phyloP scores from a whole-genome alignment of 2,888 invertebrate species.

The Pimpla rufipes region DNA sequence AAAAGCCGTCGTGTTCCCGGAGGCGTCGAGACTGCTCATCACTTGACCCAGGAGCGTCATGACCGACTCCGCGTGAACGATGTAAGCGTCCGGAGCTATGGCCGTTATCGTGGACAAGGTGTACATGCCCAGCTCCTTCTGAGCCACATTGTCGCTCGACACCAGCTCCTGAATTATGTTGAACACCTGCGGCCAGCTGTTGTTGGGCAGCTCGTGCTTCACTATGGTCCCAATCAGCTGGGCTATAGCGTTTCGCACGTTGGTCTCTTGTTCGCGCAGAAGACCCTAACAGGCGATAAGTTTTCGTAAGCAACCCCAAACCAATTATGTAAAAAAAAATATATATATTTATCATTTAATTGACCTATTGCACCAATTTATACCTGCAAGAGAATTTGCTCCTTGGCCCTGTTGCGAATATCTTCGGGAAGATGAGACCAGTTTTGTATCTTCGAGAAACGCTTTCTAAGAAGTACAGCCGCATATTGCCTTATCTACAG shows the following conservation, averaged over 20 bases:
- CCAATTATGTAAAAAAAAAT: too few species aligned
- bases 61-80: constrained; percentile 88
- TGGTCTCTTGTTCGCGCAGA: constrained; percentile 88
- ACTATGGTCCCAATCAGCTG: constrained; percentile 91
- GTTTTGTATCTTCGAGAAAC: constrained; percentile 88
- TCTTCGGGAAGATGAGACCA: constrained; percentile 89
- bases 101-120: constrained; percentile 90
- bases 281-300: constrained; percentile 85
- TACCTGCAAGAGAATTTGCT: constrained; percentile 16
- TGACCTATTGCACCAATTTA: not conserved
- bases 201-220: constrained; percentile 89
- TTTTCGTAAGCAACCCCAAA: too few species aligned
- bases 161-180: constrained; percentile 88
- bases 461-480: constrained; percentile 90
- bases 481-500: constrained; percentile 91
- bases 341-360: too few species aligned
- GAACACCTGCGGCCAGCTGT: constrained; percentile 89
- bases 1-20: constrained; percentile 86
- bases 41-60: constrained; percentile 86
- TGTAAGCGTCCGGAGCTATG: constrained; percentile 89
- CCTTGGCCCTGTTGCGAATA: constrained; percentile 79
- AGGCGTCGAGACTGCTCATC: constrained; percentile 85
- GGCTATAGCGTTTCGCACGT: constrained; percentile 90
- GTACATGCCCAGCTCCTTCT: constrained; percentile 90
- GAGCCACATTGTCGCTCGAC: constrained; percentile 86